Evolutionary conservation across 2,113 vertebrate genomes (phyloP).

Genomic region (Anoura caudifer): DNA sequence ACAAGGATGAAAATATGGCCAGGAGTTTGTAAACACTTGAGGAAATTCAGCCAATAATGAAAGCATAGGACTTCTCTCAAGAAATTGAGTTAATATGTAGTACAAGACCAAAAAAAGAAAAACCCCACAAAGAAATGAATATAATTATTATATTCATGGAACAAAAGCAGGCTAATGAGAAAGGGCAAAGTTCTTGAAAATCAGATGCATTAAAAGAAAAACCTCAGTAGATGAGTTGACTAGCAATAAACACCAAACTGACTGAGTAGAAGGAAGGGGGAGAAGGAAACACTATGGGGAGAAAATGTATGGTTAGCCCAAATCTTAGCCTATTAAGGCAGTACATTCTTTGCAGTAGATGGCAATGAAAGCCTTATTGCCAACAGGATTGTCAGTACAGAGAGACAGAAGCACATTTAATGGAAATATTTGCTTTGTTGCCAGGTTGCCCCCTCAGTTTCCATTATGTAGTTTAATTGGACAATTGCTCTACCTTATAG

Average conservation of each 20-base stretch:
- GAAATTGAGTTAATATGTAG: neutral
- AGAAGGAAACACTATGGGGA: neutral
- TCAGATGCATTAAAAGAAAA: neutral
- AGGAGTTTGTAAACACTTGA: neutral
- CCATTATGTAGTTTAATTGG: neutral
- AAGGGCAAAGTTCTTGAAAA: neutral
- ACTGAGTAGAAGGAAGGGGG: neutral
- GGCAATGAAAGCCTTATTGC: neutral
- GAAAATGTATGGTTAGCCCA: neutral
- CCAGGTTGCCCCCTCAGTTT: neutral
- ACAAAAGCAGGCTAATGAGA: neutral
- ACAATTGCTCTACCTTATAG: neutral
- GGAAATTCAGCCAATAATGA: neutral
- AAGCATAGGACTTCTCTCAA: neutral
- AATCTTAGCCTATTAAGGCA: neutral
- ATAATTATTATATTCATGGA: neutral
- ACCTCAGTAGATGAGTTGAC: neutral
- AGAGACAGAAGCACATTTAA: neutral
- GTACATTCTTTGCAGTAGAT: neutral
- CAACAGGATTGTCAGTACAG: neutral
- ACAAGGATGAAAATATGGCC: neutral
- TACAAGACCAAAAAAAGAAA: neutral
- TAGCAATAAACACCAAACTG: neutral
- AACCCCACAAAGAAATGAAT: neutral
- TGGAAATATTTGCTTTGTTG: neutral